Conservation (phyloP, 1,140 invertebrate genomes). For the Platyscapa corneri region DNA sequence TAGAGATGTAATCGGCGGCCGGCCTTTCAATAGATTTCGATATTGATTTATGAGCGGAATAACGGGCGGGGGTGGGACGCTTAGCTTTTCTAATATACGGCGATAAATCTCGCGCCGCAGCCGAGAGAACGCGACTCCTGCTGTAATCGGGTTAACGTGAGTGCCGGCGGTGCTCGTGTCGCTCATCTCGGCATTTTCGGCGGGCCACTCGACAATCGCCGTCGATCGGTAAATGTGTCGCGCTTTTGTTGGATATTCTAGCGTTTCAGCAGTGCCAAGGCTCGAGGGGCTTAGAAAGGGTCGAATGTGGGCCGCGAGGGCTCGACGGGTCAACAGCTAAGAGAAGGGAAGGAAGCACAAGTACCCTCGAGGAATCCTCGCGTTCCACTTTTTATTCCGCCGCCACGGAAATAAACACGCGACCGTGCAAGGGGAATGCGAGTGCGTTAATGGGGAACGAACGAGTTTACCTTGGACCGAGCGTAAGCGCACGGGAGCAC, state of each 20-base stretch:
- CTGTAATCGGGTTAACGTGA: background rate
- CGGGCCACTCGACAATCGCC: background rate
- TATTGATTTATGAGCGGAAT: background rate
- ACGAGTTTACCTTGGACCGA: slow-evolving; percentile 62
- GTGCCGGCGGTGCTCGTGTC: background rate
- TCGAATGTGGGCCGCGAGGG: background rate
- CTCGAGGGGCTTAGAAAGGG: background rate
- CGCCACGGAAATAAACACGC: background rate
- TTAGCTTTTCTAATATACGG: background rate
- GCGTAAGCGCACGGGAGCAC: slow-evolving; percentile 27
- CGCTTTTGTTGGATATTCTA: background rate
- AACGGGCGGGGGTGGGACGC: background rate
- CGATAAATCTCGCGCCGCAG: background rate
- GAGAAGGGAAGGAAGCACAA: too few species aligned
- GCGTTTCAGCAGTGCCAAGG: background rate
- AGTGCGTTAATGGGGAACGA: slow-evolving; percentile 13
- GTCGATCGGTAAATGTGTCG: background rate
- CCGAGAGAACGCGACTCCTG: background rate
- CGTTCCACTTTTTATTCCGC: background rate
- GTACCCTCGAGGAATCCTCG: background rate
- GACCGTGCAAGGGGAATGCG: background rate
- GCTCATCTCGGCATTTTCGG: background rate
- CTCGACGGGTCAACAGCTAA: too few species aligned
- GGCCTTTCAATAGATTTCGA: slow-evolving; percentile 3
- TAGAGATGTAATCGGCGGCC: background rate